Base-by-base conservation (phyloP, 2,113 vertebrate genomes). In the Oryzias javanicus region DNA sequence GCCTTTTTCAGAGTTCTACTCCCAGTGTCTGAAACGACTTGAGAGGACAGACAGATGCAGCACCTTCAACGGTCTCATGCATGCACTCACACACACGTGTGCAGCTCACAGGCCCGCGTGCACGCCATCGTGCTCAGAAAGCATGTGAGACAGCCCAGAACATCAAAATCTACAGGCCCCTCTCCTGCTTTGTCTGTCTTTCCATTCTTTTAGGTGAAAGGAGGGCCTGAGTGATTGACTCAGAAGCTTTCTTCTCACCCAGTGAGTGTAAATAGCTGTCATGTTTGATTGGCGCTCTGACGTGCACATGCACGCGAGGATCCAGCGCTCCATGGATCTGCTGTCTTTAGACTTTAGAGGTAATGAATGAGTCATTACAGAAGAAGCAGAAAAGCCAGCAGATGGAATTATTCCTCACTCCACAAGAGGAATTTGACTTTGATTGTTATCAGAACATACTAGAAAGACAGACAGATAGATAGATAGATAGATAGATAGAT, bases 211-310 rank as follows among this genome's bases (percentile, higher is more conserved):
- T 78, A 85, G 76, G 69, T 80, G 78, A 85, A 61, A 35, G 57
- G 50, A 60, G 55, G 79, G 79, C 83, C 86, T 84, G 81, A 88
- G 79, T 73, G 85, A 84, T 81, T 49, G 80, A 80, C 51, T 68
- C 64, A 59, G 64, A 69, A 70, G 59, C 81, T 90, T 91, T 91
- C 77, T 91, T 89, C 88, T 90, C 67, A 56, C 64, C 80, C 81
- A 81, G 77, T 64, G 73, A 85, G 89, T 82, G 82, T 89, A 91
- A 91, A 90, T 89, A 89, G 85, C 86, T 89, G 89, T 87, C 90
- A 87, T 89, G 89, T 90, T 90, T 91, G 89, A 91, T 87, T 89
- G 90, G 90, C 82, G 78, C 17, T 58, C 74, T 84, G 86, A 89
- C 88, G 74, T 59, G 60, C 72, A 81, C 81, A 76, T 55, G 73